Evolutionary conservation across 2,113 vertebrate species (phyloP).

Genomic region (Camarhynchus parvulus): DNA sequence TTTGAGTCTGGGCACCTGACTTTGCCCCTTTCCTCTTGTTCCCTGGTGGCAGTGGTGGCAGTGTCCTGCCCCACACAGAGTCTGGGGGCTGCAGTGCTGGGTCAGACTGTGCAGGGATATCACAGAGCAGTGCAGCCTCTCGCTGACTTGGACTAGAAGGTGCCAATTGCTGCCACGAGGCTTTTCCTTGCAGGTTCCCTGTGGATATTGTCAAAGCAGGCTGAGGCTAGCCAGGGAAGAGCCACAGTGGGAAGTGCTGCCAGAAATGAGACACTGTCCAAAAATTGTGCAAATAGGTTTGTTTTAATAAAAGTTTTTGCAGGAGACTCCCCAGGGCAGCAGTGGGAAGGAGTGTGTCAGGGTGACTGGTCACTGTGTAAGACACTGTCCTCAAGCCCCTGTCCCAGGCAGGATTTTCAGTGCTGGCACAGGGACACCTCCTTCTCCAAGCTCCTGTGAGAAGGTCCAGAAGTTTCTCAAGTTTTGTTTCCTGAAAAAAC

Average conservation of each 20-base stretch:
- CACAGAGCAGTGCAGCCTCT: background rate
- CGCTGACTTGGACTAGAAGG: background rate
- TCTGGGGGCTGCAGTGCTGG: background rate
- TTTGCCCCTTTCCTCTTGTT: background rate
- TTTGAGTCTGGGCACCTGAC: background rate
- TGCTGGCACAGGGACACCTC: background rate
- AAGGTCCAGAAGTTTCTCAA: background rate
- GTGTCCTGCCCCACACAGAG: accelerated
- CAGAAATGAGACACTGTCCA: background rate
- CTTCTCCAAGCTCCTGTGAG: background rate
- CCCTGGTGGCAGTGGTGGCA: background rate
- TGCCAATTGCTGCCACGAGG: background rate
- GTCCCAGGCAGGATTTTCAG: background rate
- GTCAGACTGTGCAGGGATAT: background rate
- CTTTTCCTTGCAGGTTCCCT: background rate
- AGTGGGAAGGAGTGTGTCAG: background rate
- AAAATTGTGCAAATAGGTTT: background rate
- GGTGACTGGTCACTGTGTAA: background rate
- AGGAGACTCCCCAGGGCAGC: background rate
- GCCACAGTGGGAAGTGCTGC: background rate
- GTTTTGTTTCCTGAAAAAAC: background rate
- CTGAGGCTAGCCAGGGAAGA: background rate
- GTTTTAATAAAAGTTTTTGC: background rate
- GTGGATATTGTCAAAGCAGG: background rate
- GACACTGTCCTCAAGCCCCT: background rate